Percentiles rank a stretch among this genome's conserved stretches.
Conservation (phyloP, 2,888 invertebrate genomes). For the Quadriops clusia region DNA sequence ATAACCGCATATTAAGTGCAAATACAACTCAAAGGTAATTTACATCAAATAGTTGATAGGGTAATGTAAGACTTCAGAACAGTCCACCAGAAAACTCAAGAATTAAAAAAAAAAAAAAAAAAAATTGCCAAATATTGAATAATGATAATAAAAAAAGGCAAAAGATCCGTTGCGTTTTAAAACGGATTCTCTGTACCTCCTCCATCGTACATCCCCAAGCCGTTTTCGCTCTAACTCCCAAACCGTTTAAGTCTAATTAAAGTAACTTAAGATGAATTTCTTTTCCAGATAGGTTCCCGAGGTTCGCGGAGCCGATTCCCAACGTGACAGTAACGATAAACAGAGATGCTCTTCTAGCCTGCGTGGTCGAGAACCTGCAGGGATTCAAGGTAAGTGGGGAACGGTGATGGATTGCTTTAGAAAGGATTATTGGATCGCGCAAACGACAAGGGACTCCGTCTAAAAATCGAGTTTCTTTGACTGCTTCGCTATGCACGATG, state of each 20-base stretch:
- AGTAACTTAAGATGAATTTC: too few relatives aligned
- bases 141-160: too few relatives aligned
- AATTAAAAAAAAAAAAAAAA: too few relatives aligned
- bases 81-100: too few relatives aligned
- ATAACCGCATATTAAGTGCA: neutral
- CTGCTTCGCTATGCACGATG: slow-evolving; percentile 18
- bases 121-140: too few relatives aligned
- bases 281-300: slow-evolving; percentile 47
- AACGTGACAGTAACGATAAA: slow-evolving; percentile 86
- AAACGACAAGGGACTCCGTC: slow-evolving; percentile 26
- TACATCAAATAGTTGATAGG: too few relatives aligned
- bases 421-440: slow-evolving; percentile 32
- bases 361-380: slow-evolving; percentile 79
- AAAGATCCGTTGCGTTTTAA: too few relatives aligned
- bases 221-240: too few relatives aligned
- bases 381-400: slow-evolving; percentile 61
- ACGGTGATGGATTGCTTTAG: slow-evolving; percentile 22
- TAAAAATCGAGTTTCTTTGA: slow-evolving; percentile 32
- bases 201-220: too few relatives aligned
- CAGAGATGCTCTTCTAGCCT: slow-evolving; percentile 74
- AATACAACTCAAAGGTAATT: slow-evolving; percentile 3
- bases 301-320: slow-evolving; percentile 78
- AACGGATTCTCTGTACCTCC: too few relatives aligned
- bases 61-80: too few relatives aligned
- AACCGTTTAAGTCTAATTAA: too few relatives aligned